Conservation (phyloP, 2,888 invertebrate species). For the Cinara cedri region DNA sequence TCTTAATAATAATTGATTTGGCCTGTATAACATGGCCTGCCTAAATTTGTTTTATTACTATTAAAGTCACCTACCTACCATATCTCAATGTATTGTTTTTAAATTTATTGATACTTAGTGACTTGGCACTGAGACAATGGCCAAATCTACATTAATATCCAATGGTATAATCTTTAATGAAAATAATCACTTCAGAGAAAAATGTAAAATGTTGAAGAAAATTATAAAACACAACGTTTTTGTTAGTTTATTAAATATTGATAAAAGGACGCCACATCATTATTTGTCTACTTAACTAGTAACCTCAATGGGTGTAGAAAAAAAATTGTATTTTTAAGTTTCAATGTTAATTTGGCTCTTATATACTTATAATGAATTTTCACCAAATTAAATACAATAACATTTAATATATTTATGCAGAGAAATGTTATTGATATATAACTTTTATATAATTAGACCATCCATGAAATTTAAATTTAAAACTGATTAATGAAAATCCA, state of each 20-base stretch:
- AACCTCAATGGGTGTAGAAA: neutral
- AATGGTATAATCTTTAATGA: conserved; percentile 62
- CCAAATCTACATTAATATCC: neutral
- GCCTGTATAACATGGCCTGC: no score
- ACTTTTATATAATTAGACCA: no score
- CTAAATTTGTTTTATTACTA: no score
- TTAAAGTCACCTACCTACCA: no score
- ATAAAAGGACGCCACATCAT: neutral
- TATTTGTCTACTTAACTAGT: neutral
- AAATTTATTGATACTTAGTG: no score
- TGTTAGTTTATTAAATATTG: conserved; percentile 65
- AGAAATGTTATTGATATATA: no score
- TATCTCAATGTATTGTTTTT: no score
- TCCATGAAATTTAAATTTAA: no score
- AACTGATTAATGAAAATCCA: no score
- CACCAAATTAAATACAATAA: neutral
- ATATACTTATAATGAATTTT: neutral
- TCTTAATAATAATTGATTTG: no score
- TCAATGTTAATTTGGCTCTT: no score
- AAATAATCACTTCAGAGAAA: conserved; percentile 69
- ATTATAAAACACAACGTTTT: conserved; percentile 72
- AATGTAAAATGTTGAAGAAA: conserved; percentile 70
- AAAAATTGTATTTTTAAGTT: neutral
- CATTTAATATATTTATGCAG: neutral
- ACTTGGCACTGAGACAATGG: neutral